These are phyloP conservation scores for Acrocephalus scirpaceus DNA, from an alignment of 2,797 vertebrate species.

Conservation along the genomic window DNA sequence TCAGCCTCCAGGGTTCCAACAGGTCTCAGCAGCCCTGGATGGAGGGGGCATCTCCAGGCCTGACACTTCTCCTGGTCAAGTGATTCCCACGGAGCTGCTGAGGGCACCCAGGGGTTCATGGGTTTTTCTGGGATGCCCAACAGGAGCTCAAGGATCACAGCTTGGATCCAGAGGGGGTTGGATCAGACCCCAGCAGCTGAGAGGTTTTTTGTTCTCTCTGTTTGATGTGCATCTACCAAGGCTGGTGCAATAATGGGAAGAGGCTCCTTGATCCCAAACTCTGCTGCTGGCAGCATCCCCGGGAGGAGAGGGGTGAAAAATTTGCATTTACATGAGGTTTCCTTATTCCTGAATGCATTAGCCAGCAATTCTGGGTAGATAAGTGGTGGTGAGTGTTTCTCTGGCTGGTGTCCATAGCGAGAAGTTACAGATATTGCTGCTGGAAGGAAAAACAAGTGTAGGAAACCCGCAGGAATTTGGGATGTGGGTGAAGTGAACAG, in stretches of 20 bases:
- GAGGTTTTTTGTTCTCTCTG: neutral
- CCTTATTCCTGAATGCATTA: neutral
- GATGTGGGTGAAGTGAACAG: neutral
- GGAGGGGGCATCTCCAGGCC: too few species aligned
- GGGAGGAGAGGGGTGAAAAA: neutral
- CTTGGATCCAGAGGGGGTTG: neutral
- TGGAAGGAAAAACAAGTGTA: neutral
- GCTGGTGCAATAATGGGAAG: neutral
- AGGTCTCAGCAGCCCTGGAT: neutral
- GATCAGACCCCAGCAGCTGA: neutral
- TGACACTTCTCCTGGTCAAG: neutral
- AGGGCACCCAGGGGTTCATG: neutral
- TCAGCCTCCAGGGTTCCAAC: too few species aligned
- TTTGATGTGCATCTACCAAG: neutral
- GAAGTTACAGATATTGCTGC: neutral
- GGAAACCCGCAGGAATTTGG: neutral
- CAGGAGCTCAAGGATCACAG: neutral
- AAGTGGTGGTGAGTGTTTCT: neutral
- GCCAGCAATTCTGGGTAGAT: neutral
- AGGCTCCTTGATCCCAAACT: neutral
- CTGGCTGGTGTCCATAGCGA: neutral
- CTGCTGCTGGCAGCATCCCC: fast-evolving
- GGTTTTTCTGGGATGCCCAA: neutral
- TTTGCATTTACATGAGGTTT: neutral
- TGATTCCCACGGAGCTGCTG: neutral